These are phyloP conservation scores for Hofmannophila pseudospretella DNA, from an alignment of 2,888 invertebrate species.

Conservation along the genomic window DNA sequence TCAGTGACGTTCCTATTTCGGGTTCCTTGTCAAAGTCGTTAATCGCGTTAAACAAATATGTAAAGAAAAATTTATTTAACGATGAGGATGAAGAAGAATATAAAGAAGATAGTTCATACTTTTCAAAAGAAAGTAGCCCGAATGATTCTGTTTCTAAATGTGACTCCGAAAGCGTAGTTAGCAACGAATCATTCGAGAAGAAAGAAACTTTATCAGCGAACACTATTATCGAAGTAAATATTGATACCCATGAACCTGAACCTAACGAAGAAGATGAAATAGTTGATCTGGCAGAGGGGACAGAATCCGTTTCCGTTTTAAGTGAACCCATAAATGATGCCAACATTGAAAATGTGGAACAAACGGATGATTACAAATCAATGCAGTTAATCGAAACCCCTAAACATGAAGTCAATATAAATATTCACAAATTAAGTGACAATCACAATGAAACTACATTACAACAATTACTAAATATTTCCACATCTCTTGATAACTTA, in stretches of 20 bases:
- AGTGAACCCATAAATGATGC: conserved; percentile 15
- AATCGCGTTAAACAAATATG: conserved; percentile 61
- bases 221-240: neutral
- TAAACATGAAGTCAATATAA: conserved; percentile 6
- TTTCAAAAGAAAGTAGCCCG: conserved; percentile 66
- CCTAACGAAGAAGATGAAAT: too few relatives aligned
- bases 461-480: conserved; percentile 14
- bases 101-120: conserved; percentile 51
- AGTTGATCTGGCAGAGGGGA: too few relatives aligned
- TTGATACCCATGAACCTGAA: neutral
- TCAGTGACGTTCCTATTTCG: conserved; percentile 53
- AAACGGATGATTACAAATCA: conserved; percentile 63
- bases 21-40: conserved; percentile 60
- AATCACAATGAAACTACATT: conserved; percentile 6
- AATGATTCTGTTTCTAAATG: conserved; percentile 54
- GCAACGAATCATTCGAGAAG: conserved; percentile 32
- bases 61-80: conserved; percentile 63
- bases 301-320: too few relatives aligned
- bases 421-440: too few relatives aligned
- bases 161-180: conserved; percentile 55
- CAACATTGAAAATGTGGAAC: conserved; percentile 27
- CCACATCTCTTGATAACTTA: conserved; percentile 29
- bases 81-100: conserved; percentile 46
- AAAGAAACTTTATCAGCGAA: neutral
- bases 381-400: conserved; percentile 38